phyloP scores from a whole-genome alignment of 1,140 invertebrate genomes.

The Drosophila oshimai region DNA sequence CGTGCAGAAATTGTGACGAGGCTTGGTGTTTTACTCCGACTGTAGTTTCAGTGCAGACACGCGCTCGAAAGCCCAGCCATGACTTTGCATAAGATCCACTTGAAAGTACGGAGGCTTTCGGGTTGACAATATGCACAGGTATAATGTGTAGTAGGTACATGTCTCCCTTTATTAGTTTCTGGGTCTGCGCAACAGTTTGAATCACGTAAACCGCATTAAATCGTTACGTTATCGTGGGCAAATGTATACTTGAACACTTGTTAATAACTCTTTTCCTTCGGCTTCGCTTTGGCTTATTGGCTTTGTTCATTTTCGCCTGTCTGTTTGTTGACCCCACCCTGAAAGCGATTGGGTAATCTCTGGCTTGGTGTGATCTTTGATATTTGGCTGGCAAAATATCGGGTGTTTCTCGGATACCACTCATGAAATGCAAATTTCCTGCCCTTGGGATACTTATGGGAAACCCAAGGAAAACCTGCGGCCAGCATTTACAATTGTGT shows the following conservation, averaged over 20 bases:
- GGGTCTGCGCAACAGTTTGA: constrained; percentile 37
- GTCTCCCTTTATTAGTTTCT: constrained; percentile 28
- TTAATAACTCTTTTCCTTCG: constrained; percentile 28
- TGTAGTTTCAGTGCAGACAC: constrained; percentile 46
- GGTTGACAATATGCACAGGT: constrained; percentile 43
- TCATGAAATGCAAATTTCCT: constrained; percentile 41
- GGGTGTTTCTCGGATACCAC: not conserved
- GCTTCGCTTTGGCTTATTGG: constrained; percentile 48
- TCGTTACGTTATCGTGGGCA: constrained; percentile 61
- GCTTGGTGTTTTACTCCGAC: constrained; percentile 29
- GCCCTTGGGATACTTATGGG: constrained; percentile 8
- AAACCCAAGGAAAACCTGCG: constrained; percentile 14
- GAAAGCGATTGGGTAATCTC: constrained; percentile 50
- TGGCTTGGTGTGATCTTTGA: constrained; percentile 28
- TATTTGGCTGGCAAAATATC: constrained; percentile 19
- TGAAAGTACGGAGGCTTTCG: constrained; percentile 6
- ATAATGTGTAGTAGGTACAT: not conserved
- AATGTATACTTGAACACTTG: constrained; percentile 19
- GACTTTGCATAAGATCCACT: constrained; percentile 75
- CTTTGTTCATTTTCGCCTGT: constrained; percentile 58
- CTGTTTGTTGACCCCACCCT: constrained; percentile 57
- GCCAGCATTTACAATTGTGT: constrained; percentile 22
- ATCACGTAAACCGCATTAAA: constrained; percentile 73
- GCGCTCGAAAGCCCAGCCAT: constrained; percentile 54
- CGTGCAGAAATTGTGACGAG: constrained; percentile 71